These are phyloP conservation scores for Sialia sialis DNA, from an alignment of 2,113 vertebrate genomes.

Conservation along the genomic window DNA sequence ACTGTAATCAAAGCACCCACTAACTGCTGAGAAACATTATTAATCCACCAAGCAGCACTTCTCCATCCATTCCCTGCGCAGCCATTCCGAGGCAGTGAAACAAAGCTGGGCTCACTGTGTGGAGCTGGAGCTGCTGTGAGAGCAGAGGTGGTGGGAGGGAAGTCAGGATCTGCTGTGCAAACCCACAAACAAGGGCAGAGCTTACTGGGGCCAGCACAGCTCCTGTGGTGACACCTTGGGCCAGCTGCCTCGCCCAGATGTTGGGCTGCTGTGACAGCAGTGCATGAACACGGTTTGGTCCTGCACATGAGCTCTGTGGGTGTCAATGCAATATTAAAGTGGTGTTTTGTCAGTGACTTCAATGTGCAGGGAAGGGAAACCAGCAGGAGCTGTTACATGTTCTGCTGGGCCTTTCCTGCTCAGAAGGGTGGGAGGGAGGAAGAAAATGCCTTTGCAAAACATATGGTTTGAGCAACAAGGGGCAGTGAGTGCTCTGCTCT, in stretches of 20 bases:
- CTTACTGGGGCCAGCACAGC: accelerated
- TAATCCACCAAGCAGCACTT: not conserved
- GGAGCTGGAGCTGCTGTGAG: not conserved
- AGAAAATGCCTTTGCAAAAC: conserved; percentile 17
- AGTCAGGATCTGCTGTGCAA: not conserved
- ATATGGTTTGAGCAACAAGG: conserved; percentile 6
- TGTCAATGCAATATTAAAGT: accelerated
- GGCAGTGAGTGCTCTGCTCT: not conserved
- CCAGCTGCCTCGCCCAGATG: not conserved
- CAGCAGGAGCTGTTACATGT: not conserved
- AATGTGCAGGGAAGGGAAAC: not conserved
- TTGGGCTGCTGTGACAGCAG: not conserved
- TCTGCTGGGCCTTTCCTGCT: not conserved
- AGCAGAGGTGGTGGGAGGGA: accelerated
- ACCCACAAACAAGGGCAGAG: not conserved
- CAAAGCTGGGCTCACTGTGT: accelerated
- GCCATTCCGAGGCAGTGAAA: not conserved
- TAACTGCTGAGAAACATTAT: not conserved
- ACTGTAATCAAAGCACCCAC: conserved; percentile 28
- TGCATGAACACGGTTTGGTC: accelerated
- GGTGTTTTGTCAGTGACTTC: not conserved
- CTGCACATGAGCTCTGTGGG: not conserved
- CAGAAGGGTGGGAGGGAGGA: not conserved
- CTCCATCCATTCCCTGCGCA: not conserved
- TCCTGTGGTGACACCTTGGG: not conserved